Conservation (phyloP, 2,888 invertebrate genomes). For the Ophion ellenae region DNA sequence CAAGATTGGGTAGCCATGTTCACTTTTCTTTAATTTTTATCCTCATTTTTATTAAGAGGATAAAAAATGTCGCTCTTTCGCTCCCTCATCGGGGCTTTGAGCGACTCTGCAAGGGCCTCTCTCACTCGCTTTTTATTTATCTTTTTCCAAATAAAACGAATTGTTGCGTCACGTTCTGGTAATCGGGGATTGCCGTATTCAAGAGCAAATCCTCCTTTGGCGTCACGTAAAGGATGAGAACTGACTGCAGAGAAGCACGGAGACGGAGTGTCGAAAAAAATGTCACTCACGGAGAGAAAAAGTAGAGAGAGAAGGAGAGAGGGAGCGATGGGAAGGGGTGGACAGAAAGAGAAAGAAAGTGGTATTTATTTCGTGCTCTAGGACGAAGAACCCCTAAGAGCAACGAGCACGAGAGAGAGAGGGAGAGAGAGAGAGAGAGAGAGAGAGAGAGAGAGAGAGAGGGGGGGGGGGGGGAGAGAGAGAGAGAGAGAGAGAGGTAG, state of each 20-base stretch:
- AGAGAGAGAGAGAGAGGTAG: slow-evolving; percentile 43
- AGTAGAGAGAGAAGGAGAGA: slow-evolving; percentile 37
- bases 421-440: slow-evolving; percentile 39
- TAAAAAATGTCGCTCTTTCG: slow-evolving; percentile 16
- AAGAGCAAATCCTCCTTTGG: slow-evolving; percentile 71
- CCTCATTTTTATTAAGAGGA: slow-evolving; percentile 6
- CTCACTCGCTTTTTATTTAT: slow-evolving; percentile 32
- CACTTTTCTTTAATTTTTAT: neutral
- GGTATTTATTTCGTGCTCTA: slow-evolving; percentile 1
- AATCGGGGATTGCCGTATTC: slow-evolving; percentile 71
- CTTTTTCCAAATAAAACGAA: slow-evolving; percentile 57
- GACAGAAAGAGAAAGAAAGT: slow-evolving; percentile 17
- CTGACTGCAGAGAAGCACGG: neutral
- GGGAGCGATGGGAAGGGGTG: too few species aligned
- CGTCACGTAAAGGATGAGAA: slow-evolving; percentile 67
- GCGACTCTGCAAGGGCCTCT: neutral
- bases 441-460: slow-evolving; percentile 44
- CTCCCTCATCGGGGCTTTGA: slow-evolving; percentile 29
- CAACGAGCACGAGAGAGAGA: too few species aligned
- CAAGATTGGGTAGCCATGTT: neutral
- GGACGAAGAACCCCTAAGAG: too few species aligned
- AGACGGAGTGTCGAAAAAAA: too few species aligned
- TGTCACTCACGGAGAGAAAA: neutral
- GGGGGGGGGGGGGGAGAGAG: too few species aligned
- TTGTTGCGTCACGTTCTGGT: slow-evolving; percentile 68